Evolutionary conservation across 2,888 invertebrate genomes (phyloP), one percentile per base, ranked within the genome.

Genomic region (Campaea margaritaria): DNA sequence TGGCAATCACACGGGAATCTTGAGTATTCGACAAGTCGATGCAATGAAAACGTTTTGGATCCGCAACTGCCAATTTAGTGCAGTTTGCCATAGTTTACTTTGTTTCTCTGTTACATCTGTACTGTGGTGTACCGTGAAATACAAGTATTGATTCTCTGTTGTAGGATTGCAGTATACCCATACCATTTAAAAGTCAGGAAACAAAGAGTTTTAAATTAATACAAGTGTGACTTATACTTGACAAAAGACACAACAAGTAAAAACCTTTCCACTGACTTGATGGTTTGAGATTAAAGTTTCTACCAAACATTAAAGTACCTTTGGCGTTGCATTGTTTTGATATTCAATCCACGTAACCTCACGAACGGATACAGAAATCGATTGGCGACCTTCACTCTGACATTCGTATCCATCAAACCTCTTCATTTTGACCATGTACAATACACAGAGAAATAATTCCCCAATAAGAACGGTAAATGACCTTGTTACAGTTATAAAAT

Each of bases 401-500:
- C 83, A 84, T 85, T 85, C 79, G 68, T 78, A 79, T 82, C 74
- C 75, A 80, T 81, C 81, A 79, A 73, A 73, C 70, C 75, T 81
- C 78, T 77, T 82, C 75, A 72, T 74, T 78, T 76, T 73, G 78
- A 76, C 79, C 80, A 72, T 78, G 78, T 73, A 75, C 36, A 75
- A 71, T 72, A 77, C 72, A 70, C 67, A 72, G 70, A 71, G 78
- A 76, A 64, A 69, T 83, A 80, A 85, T 82, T 81, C 82, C 77
- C 81, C 79, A 85, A 86, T 85, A 84, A 72, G 83, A 85, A 81
- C 82, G 80, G 83, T 85, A 82, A 79, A 76, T 82, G 85, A 83
- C 91, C 90, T 90, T 89, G 91, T 87, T 90, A 89, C 86, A 87
- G 85, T 86, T 89, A 85, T 83, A 85, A 89, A 90, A 90, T 90